Evolutionary conservation across 2,113 vertebrate species (phyloP).

Genomic region (Ailurus styani): DNA sequence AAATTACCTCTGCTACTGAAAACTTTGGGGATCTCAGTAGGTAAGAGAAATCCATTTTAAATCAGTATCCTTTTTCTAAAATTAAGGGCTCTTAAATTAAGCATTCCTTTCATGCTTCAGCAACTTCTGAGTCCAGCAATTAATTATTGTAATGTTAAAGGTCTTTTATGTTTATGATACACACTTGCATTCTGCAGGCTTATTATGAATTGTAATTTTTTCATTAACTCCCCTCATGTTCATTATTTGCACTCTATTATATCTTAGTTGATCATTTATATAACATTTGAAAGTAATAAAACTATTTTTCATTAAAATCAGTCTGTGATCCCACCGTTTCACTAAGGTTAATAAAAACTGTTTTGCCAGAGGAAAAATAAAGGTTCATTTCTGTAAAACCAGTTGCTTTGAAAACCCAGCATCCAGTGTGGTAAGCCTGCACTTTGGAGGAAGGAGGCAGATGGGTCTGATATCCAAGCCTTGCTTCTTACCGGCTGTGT

Average conservation of each 20-base stretch:
- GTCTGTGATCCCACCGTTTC: slow-evolving; percentile 35
- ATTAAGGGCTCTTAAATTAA: slow-evolving; percentile 35
- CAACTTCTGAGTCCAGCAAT: slow-evolving; percentile 50
- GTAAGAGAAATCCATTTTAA: slow-evolving; percentile 32
- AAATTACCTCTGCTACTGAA: slow-evolving; percentile 31
- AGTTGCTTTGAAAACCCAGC: not conserved
- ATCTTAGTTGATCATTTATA: slow-evolving; percentile 67
- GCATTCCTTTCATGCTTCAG: slow-evolving; percentile 51
- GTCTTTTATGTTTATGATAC: slow-evolving; percentile 68
- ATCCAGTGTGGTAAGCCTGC: not conserved
- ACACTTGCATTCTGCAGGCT: not conserved
- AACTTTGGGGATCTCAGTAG: slow-evolving; percentile 9
- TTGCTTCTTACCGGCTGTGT: not conserved
- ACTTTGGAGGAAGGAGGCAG: not conserved
- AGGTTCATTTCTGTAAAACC: not conserved
- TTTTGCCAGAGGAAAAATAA: not conserved
- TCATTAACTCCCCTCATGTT: slow-evolving; percentile 61
- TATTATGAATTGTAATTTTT: slow-evolving; percentile 70
- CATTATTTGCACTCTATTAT: slow-evolving; percentile 65
- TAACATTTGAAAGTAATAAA: slow-evolving; percentile 73
- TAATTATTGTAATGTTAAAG: slow-evolving; percentile 70
- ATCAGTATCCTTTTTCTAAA: slow-evolving; percentile 27
- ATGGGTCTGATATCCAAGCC: not conserved
- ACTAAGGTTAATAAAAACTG: slow-evolving; percentile 47
- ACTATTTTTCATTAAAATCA: slow-evolving; percentile 64